Evolutionary conservation across 2,113 vertebrate species (phyloP).

Genomic region (Megaptera novaeangliae): DNA sequence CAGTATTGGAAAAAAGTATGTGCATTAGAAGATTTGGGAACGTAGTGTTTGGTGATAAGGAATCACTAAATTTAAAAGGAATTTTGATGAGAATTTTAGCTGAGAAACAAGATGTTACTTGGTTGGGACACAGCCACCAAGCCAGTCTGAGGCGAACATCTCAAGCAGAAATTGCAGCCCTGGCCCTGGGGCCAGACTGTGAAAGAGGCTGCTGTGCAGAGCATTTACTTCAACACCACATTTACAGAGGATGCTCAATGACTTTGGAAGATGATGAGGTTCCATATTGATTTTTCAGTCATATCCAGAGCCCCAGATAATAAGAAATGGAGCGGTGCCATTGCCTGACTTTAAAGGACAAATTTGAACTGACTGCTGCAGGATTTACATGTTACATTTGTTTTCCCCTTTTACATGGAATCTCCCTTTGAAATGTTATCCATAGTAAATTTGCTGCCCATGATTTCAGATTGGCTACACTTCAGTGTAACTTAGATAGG

Average conservation of each 20-base stretch:
- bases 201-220: background rate
- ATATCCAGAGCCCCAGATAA: background rate
- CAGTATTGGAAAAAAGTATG: background rate
- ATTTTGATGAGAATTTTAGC: background rate
- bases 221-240: background rate
- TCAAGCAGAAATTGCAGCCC: background rate
- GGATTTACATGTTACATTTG: background rate
- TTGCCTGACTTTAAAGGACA: background rate
- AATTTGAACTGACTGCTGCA: background rate
- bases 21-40: background rate
- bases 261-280: background rate
- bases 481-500: background rate
- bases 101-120: background rate
- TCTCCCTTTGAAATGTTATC: background rate
- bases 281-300: background rate
- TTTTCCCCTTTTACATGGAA: background rate
- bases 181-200: background rate
- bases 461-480: background rate
- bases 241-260: background rate
- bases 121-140: background rate
- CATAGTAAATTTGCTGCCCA: background rate
- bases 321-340: background rate
- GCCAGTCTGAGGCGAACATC: background rate
- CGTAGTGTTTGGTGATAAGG: background rate
- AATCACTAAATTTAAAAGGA: background rate